Conservation (phyloP, 2,888 invertebrate species). For the Caenorhabditis zanzibari region DNA sequence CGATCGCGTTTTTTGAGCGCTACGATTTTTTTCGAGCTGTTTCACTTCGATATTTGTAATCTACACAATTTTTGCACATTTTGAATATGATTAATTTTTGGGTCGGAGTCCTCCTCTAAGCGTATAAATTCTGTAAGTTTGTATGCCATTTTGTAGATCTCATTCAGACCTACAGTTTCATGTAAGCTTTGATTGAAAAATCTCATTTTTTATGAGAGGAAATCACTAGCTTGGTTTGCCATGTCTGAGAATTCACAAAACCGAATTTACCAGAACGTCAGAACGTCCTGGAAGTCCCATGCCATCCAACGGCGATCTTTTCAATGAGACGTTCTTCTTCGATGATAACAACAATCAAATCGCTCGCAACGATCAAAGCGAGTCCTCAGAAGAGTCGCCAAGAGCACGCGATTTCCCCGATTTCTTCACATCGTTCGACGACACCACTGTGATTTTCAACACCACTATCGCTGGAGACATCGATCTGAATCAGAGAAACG, state of each 20-base stretch:
- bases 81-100: no score
- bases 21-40: no score
- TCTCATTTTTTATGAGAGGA: no score
- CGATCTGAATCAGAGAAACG: constrained; percentile 28
- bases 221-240: neutral
- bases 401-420: constrained; percentile 29
- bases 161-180: no score
- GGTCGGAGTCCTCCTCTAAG: no score
- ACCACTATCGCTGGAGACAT: constrained; percentile 46
- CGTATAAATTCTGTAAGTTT: no score
- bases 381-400: constrained; percentile 6
- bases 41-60: no score
- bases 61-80: no score
- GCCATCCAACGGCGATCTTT: neutral
- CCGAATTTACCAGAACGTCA: neutral
- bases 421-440: constrained; percentile 58
- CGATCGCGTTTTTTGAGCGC: no score
- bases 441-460: constrained; percentile 56
- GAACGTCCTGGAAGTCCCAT: constrained; percentile 20
- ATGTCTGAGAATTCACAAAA: no score
- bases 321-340: constrained; percentile 10
- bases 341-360: neutral
- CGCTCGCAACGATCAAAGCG: constrained; percentile 2
- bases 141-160: no score
- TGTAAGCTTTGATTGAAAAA: no score